Percentiles rank a stretch among this genome's conserved stretches.
These are phyloP conservation scores for Ormyrus rosae DNA, from an alignment of 2,888 invertebrate species.

Conservation along the genomic window DNA sequence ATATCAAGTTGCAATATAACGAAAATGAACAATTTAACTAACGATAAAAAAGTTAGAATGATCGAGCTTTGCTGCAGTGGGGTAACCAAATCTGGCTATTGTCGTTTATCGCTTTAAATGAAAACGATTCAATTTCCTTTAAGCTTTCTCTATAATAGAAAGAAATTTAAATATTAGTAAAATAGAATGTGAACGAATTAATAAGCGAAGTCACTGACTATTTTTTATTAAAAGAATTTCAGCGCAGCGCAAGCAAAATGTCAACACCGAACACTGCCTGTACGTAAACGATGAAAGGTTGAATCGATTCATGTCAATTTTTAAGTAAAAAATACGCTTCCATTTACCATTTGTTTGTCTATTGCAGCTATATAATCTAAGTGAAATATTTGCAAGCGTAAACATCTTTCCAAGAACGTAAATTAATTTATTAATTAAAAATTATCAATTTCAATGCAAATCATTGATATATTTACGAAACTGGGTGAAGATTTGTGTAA, in stretches of 20 bases:
- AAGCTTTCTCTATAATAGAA: slow-evolving; percentile 10
- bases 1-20: slow-evolving; percentile 35
- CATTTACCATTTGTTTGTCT: slow-evolving; percentile 29
- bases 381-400: background rate
- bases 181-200: too few species aligned
- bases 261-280: slow-evolving; percentile 32
- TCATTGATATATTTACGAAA: slow-evolving; percentile 2
- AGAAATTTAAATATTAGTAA: too few species aligned
- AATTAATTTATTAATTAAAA: too few species aligned
- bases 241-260: slow-evolving; percentile 10
- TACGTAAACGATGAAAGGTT: slow-evolving; percentile 2
- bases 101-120: slow-evolving; percentile 8
- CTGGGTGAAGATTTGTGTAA: slow-evolving; percentile 44
- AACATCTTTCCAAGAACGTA: too few species aligned
- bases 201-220: background rate
- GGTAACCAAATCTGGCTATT: slow-evolving; percentile 6
- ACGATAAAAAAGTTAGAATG: slow-evolving; percentile 47
- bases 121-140: slow-evolving; percentile 12
- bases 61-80: slow-evolving; percentile 36
- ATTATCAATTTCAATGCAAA: too few species aligned
- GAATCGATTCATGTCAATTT: slow-evolving; percentile 19
- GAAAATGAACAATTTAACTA: slow-evolving; percentile 11
- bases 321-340: slow-evolving; percentile 29
- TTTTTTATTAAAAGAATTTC: slow-evolving; percentile 11
- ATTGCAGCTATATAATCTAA: slow-evolving; percentile 17